Evolutionary conservation across 2,113 vertebrate species (phyloP), one percentile per base, ranked within the genome.

Genomic region (Strix aluco): DNA sequence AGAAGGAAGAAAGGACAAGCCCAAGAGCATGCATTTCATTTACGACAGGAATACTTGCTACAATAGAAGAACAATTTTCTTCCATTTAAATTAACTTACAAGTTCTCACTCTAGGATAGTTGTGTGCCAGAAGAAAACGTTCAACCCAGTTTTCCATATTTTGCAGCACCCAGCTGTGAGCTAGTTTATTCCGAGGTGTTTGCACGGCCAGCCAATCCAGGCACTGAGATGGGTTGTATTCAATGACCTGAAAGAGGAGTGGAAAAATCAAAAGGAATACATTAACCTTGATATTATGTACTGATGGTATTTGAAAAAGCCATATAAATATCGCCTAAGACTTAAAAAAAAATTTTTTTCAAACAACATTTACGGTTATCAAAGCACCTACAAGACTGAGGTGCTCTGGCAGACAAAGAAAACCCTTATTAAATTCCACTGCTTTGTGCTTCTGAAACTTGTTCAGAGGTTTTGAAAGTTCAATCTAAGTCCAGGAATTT

Each of bases 71-170:
- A 14, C 7, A 1, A 15, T 59, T 80, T 57, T 57, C 61, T 69
- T 54, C 61, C 44, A 58, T 49, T 73, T 44, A 55, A 92, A 86
- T 92, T 25, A 88, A 97, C 99, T 99, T 98, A 99, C 99, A 99
- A 58, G 99, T 99, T 97, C 99, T 99, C 96, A 99, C 99, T 97
- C 99, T 98, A 63, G 99, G 99, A 92, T 99, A 99, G 98, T 99
- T 99, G 98, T 99, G 99, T 15, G 99, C 99, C 98, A 99, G 97
- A 91, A 99, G 99, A 97, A 99, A 99, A 36, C 99, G 98, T 62
- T 99, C 99, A 38, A 99, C 99, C 99, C 99, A 99, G 98, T 99
- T 99, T 90, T 99, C 99, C 99, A 99, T 99, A 98, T 99, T 99
- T 98, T 99, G 99, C 94, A 99, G 98, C 38, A 99, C 99, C 99